Percentiles rank a stretch among this genome's conserved stretches.
phyloP scores from a whole-genome alignment of 2,113 vertebrate genomes.

The Lota lota region DNA sequence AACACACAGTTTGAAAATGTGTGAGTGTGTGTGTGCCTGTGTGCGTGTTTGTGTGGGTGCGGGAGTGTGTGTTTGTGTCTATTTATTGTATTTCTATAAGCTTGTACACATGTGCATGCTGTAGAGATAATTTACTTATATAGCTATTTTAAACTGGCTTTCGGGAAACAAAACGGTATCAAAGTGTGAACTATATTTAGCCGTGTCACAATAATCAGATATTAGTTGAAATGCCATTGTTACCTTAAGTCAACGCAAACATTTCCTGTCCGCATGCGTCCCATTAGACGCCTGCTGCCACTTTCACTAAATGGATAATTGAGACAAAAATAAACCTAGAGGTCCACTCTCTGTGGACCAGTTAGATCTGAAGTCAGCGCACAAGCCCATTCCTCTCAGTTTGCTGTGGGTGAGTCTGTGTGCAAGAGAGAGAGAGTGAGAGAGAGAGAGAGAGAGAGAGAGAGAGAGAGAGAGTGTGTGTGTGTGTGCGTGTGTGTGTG shows the following conservation, averaged over 20 bases:
- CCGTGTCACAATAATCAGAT: constrained; percentile 49
- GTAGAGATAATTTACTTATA: neutral
- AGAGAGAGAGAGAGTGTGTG: constrained; percentile 6
- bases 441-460: neutral
- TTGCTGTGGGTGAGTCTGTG: neutral
- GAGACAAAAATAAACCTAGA: constrained; percentile 73
- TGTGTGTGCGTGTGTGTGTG: constrained; percentile 3
- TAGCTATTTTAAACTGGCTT: neutral
- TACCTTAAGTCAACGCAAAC: constrained; percentile 55
- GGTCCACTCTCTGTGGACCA: constrained; percentile 44
- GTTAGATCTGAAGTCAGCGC: constrained; percentile 43
- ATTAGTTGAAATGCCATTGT: constrained; percentile 61
- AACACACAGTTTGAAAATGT: too few relatives aligned
- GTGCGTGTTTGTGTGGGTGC: neutral
- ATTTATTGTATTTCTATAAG: neutral
- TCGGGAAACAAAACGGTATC: neutral
- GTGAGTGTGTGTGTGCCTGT: neutral
- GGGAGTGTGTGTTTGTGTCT: neutral
- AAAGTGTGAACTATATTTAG: neutral
- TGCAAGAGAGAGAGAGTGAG: neutral
- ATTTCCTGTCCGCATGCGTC: constrained; percentile 68
- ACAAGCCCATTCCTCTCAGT: constrained; percentile 23
- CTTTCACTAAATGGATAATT: constrained; percentile 74
- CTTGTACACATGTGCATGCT: too few relatives aligned
- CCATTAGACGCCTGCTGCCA: constrained; percentile 66